Conservation (phyloP, 2,113 vertebrate genomes). For the Calyptomena viridis region DNA sequence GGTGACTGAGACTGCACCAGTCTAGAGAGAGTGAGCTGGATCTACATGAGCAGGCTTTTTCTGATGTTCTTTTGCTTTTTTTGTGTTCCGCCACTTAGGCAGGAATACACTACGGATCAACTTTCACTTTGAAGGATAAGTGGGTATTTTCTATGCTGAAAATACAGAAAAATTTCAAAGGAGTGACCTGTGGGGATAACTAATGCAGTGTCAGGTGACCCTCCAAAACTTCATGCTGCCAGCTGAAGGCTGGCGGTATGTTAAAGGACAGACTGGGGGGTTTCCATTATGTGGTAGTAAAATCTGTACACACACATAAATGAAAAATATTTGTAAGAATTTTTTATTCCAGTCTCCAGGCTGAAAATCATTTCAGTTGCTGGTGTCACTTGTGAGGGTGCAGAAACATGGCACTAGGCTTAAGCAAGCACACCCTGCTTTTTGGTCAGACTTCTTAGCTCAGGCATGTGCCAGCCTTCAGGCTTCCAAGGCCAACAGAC, state of each 20-base stretch:
- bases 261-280: background rate
- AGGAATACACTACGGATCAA: background rate
- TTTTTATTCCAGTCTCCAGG: background rate
- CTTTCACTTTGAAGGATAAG: background rate
- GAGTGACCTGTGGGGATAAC: background rate
- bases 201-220: background rate
- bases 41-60: rapidly evolving
- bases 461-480: background rate
- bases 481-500: rapidly evolving
- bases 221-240: background rate
- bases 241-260: background rate
- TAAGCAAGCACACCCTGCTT: background rate
- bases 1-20: rapidly evolving
- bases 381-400: background rate
- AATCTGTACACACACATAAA: background rate
- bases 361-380: background rate
- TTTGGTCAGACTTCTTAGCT: background rate
- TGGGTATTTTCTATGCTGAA: background rate
- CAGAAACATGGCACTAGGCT: background rate
- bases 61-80: background rate
- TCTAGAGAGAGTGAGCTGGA: background rate
- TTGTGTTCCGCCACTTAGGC: background rate
- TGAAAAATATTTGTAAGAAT: background rate
- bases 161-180: background rate
- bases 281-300: background rate